Conservation (phyloP, 2,888 invertebrate genomes). For the Lasioglossum villosulum region DNA sequence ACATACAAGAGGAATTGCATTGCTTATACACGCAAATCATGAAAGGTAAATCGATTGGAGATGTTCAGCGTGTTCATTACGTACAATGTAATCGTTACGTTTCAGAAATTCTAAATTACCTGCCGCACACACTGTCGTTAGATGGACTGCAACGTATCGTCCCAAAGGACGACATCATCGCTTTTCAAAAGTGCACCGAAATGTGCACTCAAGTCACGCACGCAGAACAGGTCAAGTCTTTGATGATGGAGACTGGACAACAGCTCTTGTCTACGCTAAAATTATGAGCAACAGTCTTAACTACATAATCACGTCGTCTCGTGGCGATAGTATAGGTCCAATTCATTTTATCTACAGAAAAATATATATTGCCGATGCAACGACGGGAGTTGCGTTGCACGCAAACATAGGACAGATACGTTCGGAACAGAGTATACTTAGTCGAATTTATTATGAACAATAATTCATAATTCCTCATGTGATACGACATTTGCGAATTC, state of each 20-base stretch:
- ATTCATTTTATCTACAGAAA: constrained; percentile 26
- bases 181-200: constrained; percentile 81
- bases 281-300: constrained; percentile 64
- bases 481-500: constrained; percentile 45
- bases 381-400: constrained; percentile 14
- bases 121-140: constrained; percentile 80
- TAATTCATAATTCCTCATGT: constrained; percentile 52
- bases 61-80: background rate
- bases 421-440: constrained; percentile 35
- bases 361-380: constrained; percentile 22
- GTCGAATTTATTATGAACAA: constrained; percentile 47
- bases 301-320: constrained; percentile 25
- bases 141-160: constrained; percentile 81
- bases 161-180: constrained; percentile 80
- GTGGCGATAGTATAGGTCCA: constrained; percentile 52
- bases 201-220: constrained; percentile 82
- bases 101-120: constrained; percentile 81
- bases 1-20: constrained; percentile 72
- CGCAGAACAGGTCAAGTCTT: constrained; percentile 83
- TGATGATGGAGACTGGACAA: constrained; percentile 84
- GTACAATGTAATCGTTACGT: constrained; percentile 45
- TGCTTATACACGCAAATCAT: constrained; percentile 78
- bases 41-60: constrained; percentile 74
- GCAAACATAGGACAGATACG: constrained; percentile 24
- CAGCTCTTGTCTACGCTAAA: constrained; percentile 81